These are phyloP conservation scores for Drosophila pseudoobscura DNA, from an alignment of 1,140 invertebrate species.

Conservation along the genomic window DNA sequence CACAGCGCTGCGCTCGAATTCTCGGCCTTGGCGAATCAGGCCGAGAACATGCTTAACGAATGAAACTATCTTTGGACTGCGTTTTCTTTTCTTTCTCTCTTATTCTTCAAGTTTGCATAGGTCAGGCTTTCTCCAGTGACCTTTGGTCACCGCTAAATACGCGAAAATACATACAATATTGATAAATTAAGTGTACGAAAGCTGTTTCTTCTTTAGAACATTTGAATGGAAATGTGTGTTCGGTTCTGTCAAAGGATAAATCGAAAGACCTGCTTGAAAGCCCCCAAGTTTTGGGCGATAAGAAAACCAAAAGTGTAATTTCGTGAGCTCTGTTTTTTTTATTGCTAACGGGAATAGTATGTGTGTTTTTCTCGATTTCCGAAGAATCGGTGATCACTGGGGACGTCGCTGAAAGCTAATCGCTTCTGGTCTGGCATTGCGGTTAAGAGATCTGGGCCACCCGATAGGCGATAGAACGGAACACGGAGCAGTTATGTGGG, in stretches of 20 bases:
- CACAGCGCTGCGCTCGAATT: too few relatives aligned
- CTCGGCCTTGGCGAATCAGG: too few relatives aligned
- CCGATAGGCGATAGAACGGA: too few relatives aligned
- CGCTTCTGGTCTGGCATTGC: neutral
- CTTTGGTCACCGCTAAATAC: neutral
- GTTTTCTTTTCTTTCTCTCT: too few relatives aligned
- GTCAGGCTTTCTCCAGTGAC: neutral
- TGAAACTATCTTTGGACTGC: too few relatives aligned
- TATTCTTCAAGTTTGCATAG: neutral
- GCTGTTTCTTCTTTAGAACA: neutral
- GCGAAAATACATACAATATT: too few relatives aligned
- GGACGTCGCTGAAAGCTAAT: neutral
- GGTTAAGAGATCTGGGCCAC: too few relatives aligned
- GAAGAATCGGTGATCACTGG: neutral
- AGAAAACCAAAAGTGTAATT: neutral
- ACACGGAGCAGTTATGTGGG: too few relatives aligned
- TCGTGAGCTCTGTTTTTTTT: too few relatives aligned
- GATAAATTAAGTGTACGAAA: neutral
- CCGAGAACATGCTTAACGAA: too few relatives aligned
- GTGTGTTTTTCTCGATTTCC: neutral
- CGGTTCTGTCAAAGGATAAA: neutral
- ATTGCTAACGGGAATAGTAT: too few relatives aligned
- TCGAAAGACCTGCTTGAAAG: neutral
- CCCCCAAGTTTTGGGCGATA: neutral
- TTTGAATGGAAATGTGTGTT: slow-evolving; percentile 2